Evolutionary conservation across 2,888 invertebrate species (phyloP).

Genomic region (Parochlus steinenii): DNA sequence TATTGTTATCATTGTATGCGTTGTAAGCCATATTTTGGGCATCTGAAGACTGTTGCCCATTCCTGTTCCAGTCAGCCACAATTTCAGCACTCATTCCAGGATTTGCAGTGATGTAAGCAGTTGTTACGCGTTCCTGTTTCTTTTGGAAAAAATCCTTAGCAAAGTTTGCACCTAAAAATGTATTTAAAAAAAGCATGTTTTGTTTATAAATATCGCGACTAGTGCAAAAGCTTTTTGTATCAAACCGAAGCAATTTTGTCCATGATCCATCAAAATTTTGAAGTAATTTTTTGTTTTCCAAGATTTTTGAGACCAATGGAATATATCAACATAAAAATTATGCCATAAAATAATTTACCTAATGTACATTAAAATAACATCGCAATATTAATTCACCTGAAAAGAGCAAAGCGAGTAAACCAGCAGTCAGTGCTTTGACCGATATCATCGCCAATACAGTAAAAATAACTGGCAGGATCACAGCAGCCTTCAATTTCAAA

Average conservation of each 20-base stretch:
- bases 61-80: conserved; percentile 30
- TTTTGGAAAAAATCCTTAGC: conserved; percentile 30
- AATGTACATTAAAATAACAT: conserved; percentile 2
- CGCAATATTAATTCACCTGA: conserved; percentile 30
- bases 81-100: conserved; percentile 29
- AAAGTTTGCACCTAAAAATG: conserved; percentile 25
- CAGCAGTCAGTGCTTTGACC: conserved; percentile 45
- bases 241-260: background rate
- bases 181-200: conserved; percentile 2
- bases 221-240: no score
- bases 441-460: conserved; percentile 43
- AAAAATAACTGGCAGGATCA: conserved; percentile 42
- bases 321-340: no score
- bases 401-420: conserved; percentile 41
- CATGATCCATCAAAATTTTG: background rate
- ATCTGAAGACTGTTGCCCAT: conserved; percentile 27
- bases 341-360: no score
- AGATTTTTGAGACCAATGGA: no score
- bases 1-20: conserved; percentile 10
- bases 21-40: conserved; percentile 28
- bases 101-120: conserved; percentile 28
- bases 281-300: no score
- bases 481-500: conserved; percentile 42
- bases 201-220: background rate
- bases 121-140: conserved; percentile 31